Evolutionary conservation across 2,797 vertebrate genomes (phyloP).

Genomic region (Heliangelus exortis): DNA sequence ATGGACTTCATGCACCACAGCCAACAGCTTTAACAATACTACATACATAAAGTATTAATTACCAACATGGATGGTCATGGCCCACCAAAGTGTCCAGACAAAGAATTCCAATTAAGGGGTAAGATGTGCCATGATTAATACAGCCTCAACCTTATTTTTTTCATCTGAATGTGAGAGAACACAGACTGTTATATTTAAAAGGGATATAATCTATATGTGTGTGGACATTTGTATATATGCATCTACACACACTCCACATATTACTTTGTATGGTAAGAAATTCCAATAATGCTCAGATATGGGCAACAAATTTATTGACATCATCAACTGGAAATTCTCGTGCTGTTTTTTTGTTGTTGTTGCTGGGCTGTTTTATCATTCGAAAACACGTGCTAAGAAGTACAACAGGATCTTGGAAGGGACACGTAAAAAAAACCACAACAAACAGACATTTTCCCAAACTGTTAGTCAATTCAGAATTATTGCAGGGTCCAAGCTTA

Average conservation of each 20-base stretch:
- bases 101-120: constrained; percentile 28
- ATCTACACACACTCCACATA: not conserved
- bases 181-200: constrained; percentile 51
- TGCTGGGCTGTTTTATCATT: constrained; percentile 29
- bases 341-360: constrained; percentile 33
- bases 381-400: not conserved
- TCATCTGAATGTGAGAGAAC: constrained; percentile 26
- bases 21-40: constrained; percentile 30
- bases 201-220: not conserved
- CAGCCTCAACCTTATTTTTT: not conserved
- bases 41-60: constrained; percentile 27
- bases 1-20: not conserved
- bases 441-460: constrained; percentile 56
- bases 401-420: constrained; percentile 27
- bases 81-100: not conserved
- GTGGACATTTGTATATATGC: constrained; percentile 9
- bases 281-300: constrained; percentile 52
- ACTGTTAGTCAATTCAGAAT: constrained; percentile 77
- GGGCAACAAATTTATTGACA: constrained; percentile 39
- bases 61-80: not conserved
- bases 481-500: constrained; percentile 76
- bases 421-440: not conserved
- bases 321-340: constrained; percentile 37
- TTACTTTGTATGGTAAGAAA: constrained; percentile 62
- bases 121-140: not conserved